Evolutionary conservation across 2,113 vertebrate genomes (phyloP), one percentile per base, ranked within the genome.

Genomic region (Cochlearius cochlearius): DNA sequence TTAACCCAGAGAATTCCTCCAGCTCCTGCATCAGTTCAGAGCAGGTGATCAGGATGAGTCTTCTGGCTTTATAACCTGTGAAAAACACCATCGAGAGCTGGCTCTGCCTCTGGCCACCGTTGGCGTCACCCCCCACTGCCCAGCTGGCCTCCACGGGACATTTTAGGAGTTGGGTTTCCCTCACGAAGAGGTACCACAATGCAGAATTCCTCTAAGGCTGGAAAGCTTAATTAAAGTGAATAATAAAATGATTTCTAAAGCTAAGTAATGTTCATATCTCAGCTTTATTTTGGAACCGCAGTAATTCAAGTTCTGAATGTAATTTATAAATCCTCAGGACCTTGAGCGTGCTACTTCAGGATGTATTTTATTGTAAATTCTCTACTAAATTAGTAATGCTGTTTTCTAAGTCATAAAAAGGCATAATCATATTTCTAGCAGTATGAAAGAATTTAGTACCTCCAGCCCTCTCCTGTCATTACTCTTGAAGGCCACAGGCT

Each of bases 281-380:
- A 94, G 86, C 79, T 96, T 80, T 82, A 87, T 93, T 91, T 95
- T 74, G 43, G 55, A 86, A 80, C 79, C 63, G 67, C 53, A 69
- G 41, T 91, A 90, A 95, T 82, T 97, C 77, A 96, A 63, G 77
- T 88, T 88, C 90, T 95, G 91, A 83, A 77, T 22, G 43, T 82
- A 86, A 95, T 90, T 97, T 94, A 94, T 94, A 95, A 92, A 94
- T 92, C 76, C 86, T 96, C 58, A 75, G 82, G 71, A 96, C 88
- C 86, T 75, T 64, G 55, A 82, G 72, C 5, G 6, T 77, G 66
- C 58, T 87, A 79, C 86, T 96, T 94, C 94, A 92, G 79, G 79
- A 77, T 67, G 26, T 8, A 64, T 91, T 95, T 92, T 86, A 94
- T 32, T 93, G 84, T 77, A 71, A 96, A 73, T 96, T 94, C 56